These are phyloP conservation scores for Hipposideros armiger DNA, from an alignment of 2,113 vertebrate species.

Conservation along the genomic window DNA sequence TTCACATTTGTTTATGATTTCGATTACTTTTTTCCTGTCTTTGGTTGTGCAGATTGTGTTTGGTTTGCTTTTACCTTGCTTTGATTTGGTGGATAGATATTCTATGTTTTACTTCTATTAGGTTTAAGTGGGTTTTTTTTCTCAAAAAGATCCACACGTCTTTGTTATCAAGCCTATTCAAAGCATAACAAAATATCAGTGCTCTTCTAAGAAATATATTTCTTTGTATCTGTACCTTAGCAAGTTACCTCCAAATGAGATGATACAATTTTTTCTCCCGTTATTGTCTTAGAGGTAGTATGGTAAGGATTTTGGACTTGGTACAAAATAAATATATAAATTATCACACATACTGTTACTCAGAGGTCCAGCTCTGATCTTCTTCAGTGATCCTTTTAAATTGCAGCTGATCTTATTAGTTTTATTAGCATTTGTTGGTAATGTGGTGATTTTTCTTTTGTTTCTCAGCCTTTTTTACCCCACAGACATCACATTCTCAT, in stretches of 20 bases:
- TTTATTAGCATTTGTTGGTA: background rate
- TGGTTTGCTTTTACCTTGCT: slow-evolving; percentile 8
- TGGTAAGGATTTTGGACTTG: slow-evolving; percentile 7
- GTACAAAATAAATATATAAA: background rate
- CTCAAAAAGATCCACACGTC: background rate
- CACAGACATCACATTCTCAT: background rate
- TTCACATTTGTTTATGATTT: slow-evolving; percentile 16
- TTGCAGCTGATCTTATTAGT: background rate
- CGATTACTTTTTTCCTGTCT: background rate
- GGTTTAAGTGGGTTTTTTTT: background rate
- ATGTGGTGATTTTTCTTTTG: background rate
- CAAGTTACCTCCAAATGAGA: background rate
- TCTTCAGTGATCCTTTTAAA: background rate
- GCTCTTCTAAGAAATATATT: background rate
- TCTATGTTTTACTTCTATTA: slow-evolving; percentile 10
- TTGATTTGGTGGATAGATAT: background rate
- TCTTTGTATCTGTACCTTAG: background rate
- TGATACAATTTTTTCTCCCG: background rate
- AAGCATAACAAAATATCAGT: background rate
- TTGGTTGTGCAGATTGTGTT: background rate
- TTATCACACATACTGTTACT: background rate
- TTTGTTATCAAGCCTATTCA: slow-evolving; percentile 15
- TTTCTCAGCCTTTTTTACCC: background rate
- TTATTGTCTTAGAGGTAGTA: background rate
- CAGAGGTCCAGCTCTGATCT: background rate